Conservation (phyloP, 2,888 invertebrate genomes). For the Tiphia femorata region DNA sequence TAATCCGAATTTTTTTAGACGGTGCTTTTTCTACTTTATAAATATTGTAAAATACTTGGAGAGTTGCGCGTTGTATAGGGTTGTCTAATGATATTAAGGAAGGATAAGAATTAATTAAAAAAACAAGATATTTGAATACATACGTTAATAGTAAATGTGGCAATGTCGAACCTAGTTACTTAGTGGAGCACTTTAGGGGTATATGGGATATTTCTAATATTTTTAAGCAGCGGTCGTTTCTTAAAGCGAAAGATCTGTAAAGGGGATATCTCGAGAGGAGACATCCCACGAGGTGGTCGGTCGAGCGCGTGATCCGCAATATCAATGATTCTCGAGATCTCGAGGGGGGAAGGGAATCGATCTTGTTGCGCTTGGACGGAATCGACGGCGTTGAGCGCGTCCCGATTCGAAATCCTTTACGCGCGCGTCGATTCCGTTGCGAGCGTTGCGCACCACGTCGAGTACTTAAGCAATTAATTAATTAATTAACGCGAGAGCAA, state of each 20-base stretch:
- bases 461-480: conserved; percentile 15
- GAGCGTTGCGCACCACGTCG: conserved; percentile 3
- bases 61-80: conserved; percentile 51
- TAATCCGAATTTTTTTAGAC: conserved; percentile 54
- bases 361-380: neutral
- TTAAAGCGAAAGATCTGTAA: conserved; percentile 31
- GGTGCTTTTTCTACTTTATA: conserved; percentile 64
- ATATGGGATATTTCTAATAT: conserved; percentile 59
- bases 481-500: too few relatives aligned
- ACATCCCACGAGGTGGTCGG: too few relatives aligned
- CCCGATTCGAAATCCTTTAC: neutral
- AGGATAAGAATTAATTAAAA: conserved; percentile 39
- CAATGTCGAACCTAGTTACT: conserved; percentile 65
- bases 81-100: conserved; percentile 47
- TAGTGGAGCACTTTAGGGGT: conserved; percentile 59
- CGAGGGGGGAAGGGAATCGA: neutral
- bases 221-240: conserved; percentile 52
- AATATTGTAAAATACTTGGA: conserved; percentile 56
- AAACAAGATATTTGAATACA: conserved; percentile 42
- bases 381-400: neutral
- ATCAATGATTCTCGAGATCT: too few relatives aligned
- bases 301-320: too few relatives aligned
- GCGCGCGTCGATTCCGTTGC: neutral
- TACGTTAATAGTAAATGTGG: conserved; percentile 56
- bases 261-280: conserved; percentile 37